Conservation (phyloP, 2,888 invertebrate species). For the Euphydryas editha region DNA sequence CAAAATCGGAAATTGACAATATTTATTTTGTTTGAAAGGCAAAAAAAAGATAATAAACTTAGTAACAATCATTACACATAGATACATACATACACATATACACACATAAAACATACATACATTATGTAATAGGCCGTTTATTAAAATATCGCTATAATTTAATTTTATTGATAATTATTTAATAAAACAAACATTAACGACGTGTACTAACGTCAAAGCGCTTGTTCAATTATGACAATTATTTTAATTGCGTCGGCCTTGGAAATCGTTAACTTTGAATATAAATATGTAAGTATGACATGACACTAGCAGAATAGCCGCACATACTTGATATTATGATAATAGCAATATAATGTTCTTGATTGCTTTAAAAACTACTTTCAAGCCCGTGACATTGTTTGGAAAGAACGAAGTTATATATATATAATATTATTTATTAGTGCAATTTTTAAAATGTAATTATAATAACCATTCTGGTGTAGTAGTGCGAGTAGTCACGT, state of each 20-base stretch:
- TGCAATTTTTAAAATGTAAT: too few relatives aligned
- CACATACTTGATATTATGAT: conserved; percentile 2
- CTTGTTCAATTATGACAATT: conserved; percentile 38
- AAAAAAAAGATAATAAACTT: too few relatives aligned
- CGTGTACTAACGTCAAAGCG: conserved; percentile 24
- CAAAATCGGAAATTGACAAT: too few relatives aligned
- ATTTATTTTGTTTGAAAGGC: too few relatives aligned
- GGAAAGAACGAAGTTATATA: too few relatives aligned
- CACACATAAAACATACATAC: too few relatives aligned
- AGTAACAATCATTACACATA: too few relatives aligned
- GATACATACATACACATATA: too few relatives aligned
- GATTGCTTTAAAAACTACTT: background rate
- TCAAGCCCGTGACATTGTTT: background rate
- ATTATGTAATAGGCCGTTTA: too few relatives aligned
- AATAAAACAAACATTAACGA: conserved; percentile 1
- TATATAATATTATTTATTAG: too few relatives aligned
- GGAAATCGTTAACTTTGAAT: conserved; percentile 28
- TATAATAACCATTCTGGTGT: too few relatives aligned
- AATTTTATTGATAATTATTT: conserved; percentile 1
- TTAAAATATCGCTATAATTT: background rate
- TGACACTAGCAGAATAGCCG: background rate
- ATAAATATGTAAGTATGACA: conserved; percentile 20
- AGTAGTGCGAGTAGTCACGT: too few relatives aligned
- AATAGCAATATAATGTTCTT: background rate
- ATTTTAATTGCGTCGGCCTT: conserved; percentile 38